phyloP scores from a whole-genome alignment of 2,113 vertebrate species.

The Entomyzon cyanotis region DNA sequence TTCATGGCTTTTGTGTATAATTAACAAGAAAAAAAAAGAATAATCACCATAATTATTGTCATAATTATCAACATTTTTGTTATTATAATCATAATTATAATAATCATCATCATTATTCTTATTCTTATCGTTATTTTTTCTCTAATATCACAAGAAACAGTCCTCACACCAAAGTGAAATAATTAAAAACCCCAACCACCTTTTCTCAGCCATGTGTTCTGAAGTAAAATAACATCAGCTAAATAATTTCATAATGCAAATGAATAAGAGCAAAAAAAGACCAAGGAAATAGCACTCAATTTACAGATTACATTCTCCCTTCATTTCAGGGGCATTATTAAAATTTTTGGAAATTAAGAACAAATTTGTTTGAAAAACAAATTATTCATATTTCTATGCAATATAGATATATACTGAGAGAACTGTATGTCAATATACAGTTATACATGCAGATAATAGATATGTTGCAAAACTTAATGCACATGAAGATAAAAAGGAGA shows the following conservation, averaged over 20 bases:
- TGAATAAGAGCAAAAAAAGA: fast-evolving
- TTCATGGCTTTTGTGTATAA: not conserved
- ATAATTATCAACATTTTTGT: not conserved
- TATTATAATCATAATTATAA: not conserved
- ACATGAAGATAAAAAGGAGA: not conserved
- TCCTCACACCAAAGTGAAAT: not conserved
- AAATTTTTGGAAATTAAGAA: not conserved
- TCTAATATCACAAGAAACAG: not conserved
- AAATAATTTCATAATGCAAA: not conserved
- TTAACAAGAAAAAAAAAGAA: not conserved
- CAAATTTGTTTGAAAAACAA: not conserved
- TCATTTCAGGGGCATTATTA: not conserved
- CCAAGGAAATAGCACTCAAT: fast-evolving
- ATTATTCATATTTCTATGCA: not conserved
- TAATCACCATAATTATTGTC: not conserved
- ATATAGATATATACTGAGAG: not conserved
- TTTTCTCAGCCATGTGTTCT: not conserved
- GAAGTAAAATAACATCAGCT: not conserved
- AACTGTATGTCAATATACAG: not conserved
- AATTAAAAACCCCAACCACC: fast-evolving
- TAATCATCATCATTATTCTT: not conserved
- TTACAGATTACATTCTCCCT: not conserved
- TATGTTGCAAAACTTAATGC: not conserved
- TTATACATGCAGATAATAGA: not conserved
- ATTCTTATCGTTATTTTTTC: not conserved